phyloP scores from a whole-genome alignment of 2,113 vertebrate genomes.

The Cichladusa arquata region DNA sequence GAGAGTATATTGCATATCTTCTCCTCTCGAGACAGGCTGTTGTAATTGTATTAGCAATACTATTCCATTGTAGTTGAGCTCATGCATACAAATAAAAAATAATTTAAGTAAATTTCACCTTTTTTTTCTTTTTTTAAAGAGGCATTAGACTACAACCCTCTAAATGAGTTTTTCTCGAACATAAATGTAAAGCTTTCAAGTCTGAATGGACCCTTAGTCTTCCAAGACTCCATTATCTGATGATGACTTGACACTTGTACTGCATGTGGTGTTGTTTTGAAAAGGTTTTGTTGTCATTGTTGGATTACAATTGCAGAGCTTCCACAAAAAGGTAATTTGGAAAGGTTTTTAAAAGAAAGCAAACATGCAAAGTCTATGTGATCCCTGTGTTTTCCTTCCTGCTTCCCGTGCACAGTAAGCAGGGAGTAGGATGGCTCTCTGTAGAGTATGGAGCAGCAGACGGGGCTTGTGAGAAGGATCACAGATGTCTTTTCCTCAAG shows the following conservation, averaged over 20 bases:
- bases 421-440: not conserved
- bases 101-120: not conserved
- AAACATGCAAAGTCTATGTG: not conserved
- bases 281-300: not conserved
- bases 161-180: not conserved
- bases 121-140: not conserved
- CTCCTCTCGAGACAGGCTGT: not conserved
- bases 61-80: not conserved
- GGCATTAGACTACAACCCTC: not conserved
- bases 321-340: not conserved
- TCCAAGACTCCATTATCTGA: not conserved
- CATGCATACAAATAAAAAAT: not conserved
- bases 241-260: not conserved
- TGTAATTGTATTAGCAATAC: not conserved
- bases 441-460: not conserved
- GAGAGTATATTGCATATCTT: not conserved
- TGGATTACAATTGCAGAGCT: not conserved
- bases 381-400: not conserved
- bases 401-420: not conserved
- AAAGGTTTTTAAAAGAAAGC: not conserved
- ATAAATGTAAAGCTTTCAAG: not conserved
- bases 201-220: not conserved
- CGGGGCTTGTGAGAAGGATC: not conserved
- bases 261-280: not conserved
- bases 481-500: constrained; percentile 22